These are phyloP conservation scores for Prosopocoilus inquinatus DNA, from an alignment of 2,888 invertebrate species.

Conservation along the genomic window DNA sequence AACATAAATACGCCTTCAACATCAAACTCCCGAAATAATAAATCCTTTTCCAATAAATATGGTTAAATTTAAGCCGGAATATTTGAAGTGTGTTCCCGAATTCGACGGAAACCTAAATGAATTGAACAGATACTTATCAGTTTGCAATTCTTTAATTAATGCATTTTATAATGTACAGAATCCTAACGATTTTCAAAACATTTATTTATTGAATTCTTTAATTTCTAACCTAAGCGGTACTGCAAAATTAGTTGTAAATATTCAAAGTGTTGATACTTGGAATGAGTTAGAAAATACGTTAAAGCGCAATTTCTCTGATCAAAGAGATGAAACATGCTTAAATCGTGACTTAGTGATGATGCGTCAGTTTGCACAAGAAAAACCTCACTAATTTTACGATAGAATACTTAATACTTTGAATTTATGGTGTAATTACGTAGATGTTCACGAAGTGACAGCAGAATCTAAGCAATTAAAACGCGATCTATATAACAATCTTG, in stretches of 20 bases:
- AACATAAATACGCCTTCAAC: no score
- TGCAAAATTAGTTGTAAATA: neutral
- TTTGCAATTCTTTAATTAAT: neutral
- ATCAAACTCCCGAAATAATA: no score
- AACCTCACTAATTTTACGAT: conserved; percentile 24
- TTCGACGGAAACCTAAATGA: neutral
- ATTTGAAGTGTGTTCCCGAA: neutral
- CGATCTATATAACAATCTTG: conserved; percentile 12
- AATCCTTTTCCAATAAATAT: neutral
- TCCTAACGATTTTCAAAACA: neutral
- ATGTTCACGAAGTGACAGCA: neutral
- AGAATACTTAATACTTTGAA: conserved; percentile 16
- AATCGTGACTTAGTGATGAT: no score
- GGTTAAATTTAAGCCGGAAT: neutral
- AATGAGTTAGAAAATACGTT: neutral
- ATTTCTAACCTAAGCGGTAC: neutral
- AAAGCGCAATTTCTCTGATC: conserved; percentile 18
- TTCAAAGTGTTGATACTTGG: neutral
- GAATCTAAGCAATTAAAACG: conserved; percentile 16
- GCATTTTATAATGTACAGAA: neutral
- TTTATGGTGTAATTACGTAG: neutral
- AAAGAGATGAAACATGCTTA: conserved; percentile 23
- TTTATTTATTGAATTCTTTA: neutral
- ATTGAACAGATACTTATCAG: neutral
- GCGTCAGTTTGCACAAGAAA: conserved; percentile 20